These are phyloP conservation scores for Cheumatopsyche charites DNA, from an alignment of 1,140 invertebrate genomes.

Conservation along the genomic window DNA sequence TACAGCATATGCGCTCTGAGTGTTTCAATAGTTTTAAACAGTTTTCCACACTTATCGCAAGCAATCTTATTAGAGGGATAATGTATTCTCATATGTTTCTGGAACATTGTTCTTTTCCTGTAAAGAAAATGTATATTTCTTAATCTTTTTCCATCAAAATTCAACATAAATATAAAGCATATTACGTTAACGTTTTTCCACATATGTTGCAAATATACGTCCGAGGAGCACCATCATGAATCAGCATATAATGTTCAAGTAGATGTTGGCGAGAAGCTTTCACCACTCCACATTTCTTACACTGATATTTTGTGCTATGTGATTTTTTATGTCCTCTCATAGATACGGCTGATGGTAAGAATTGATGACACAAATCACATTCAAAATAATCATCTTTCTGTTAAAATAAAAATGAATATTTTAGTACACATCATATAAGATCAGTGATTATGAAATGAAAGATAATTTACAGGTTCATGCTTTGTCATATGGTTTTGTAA, in stretches of 20 bases:
- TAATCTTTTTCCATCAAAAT: neutral
- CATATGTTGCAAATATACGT: slow-evolving; percentile 54
- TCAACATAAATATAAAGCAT: neutral
- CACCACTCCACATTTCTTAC: slow-evolving; percentile 54
- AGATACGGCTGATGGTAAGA: slow-evolving; percentile 54
- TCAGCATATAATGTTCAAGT: slow-evolving; percentile 54
- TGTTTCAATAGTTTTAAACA: slow-evolving; percentile 55
- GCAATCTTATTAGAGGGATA: slow-evolving; percentile 48
- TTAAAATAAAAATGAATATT: slow-evolving; percentile 44
- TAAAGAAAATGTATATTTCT: slow-evolving; percentile 8
- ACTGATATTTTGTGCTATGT: slow-evolving; percentile 58
- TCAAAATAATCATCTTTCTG: slow-evolving; percentile 52
- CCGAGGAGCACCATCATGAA: slow-evolving; percentile 51
- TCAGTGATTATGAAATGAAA: too few species aligned
- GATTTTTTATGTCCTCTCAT: slow-evolving; percentile 58
- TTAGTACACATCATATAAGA: too few species aligned
- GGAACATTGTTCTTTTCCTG: slow-evolving; percentile 58
- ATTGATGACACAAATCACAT: slow-evolving; percentile 56
- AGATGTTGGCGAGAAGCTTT: slow-evolving; percentile 55
- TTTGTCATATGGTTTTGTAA: slow-evolving; percentile 54
- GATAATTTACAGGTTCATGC: slow-evolving; percentile 53
- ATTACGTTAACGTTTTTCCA: slow-evolving; percentile 49
- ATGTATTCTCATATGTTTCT: slow-evolving; percentile 55
- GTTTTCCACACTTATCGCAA: slow-evolving; percentile 55
- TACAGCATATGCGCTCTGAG: slow-evolving; percentile 55